Base-by-base conservation (phyloP, 1,140 invertebrate species). In the Tetramorium parvispinum region DNA sequence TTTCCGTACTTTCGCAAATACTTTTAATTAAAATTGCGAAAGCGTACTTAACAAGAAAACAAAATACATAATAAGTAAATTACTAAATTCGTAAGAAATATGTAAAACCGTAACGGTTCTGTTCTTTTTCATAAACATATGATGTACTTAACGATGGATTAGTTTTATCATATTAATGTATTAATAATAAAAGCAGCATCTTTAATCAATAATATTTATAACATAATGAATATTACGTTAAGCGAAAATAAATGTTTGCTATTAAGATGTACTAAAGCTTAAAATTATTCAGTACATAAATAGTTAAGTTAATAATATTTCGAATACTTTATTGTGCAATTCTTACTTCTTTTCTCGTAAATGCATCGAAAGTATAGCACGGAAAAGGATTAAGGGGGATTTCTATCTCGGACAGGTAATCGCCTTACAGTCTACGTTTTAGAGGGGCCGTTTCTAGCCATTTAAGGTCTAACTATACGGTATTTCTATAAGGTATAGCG, bases 381-480 rank as follows among this genome's bases (percentile, higher is more conserved):
- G 24, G 68, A 63, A 88, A 88, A 70, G 82, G 65, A 46, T 86
- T 63, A 86, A 81, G 61, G 40, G 59, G n/a, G 32, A 65, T 76
- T 71, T 63, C 37, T 65, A 37, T 40, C 63, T 24, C 65, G 73
- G 70, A 51, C 53, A 88, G 70, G 83, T 66, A 68, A 77, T 82
- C 68, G 21, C 53, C 40, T 71, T 18, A 71, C 49, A 24, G 21
- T 82, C 71, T 86, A 77, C 27, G 8, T 73, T 68, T 73, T 77
- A 71, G n/a, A 59, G 7, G 8, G 32, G 11, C 16, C n/a, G 63
- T 89, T 86, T 82, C 77, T 87, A 87, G 51, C 85, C 86, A 71
- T 87, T 89, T 85, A 78, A 73, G 73, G 65, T 77, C 88, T 87
- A 89, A 87, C 88, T 73, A 81, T 73, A 59, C n/a, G 73, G 40